These are phyloP conservation scores for Lasioglossum morio DNA, from an alignment of 2,888 invertebrate species.

Conservation along the genomic window DNA sequence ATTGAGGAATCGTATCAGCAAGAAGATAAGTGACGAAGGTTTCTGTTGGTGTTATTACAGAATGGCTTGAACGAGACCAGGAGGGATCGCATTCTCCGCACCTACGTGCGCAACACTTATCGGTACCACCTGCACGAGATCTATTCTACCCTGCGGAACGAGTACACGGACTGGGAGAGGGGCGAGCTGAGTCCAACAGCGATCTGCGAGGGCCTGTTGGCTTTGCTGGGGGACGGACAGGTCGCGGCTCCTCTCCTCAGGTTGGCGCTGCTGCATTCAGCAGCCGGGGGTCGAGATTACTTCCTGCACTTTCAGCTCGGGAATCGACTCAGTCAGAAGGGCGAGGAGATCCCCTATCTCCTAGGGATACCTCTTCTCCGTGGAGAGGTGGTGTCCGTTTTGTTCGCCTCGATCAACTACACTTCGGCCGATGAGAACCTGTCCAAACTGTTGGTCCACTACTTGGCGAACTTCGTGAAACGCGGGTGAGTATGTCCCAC, in stretches of 20 bases:
- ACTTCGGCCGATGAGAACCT: conserved; percentile 91
- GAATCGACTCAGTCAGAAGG: conserved; percentile 93
- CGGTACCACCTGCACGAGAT: conserved; percentile 98
- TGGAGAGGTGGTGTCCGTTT: conserved; percentile 87
- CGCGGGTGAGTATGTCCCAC: conserved; percentile 89
- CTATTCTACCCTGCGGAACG: conserved; percentile 96
- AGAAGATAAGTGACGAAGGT: background rate
- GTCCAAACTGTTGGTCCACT: conserved; percentile 92
- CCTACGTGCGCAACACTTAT: conserved; percentile 97
- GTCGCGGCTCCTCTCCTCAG: conserved; percentile 94
- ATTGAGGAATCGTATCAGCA: background rate
- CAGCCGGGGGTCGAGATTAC: conserved; percentile 92
- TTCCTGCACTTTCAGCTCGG: conserved; percentile 95
- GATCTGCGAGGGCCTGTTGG: conserved; percentile 92
- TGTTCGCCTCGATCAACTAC: conserved; percentile 90
- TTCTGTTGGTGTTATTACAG: conserved; percentile 85
- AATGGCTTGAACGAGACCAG: conserved; percentile 96
- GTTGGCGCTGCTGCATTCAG: conserved; percentile 92
- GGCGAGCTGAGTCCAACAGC: conserved; percentile 91
- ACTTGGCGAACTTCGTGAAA: conserved; percentile 94
- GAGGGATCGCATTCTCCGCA: conserved; percentile 94
- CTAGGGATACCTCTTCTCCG: conserved; percentile 92
- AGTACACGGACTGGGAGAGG: conserved; percentile 98
- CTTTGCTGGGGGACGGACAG: conserved; percentile 95
- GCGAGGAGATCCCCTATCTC: conserved; percentile 94